Percentiles rank a stretch among this genome's conserved stretches.
Conservation (phyloP, 2,888 invertebrate genomes). For the Ecdyonurus torrentis region DNA sequence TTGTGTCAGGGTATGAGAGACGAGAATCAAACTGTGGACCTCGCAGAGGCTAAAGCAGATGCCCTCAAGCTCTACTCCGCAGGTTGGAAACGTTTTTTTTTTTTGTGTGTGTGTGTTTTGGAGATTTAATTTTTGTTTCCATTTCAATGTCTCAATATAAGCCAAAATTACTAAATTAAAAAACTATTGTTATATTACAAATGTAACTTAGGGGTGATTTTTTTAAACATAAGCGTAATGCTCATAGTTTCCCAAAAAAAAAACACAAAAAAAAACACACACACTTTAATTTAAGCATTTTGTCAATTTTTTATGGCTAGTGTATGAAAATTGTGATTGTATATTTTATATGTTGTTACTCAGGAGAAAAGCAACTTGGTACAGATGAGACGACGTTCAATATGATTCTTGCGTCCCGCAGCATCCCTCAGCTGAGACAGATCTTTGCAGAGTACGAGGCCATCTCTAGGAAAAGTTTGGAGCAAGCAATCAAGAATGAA, state of each 20-base stretch:
- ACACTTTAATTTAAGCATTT: conserved; percentile 7
- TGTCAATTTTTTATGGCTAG: neutral
- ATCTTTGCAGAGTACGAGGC: conserved; percentile 30
- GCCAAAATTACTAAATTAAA: too few relatives aligned
- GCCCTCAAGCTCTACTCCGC: conserved; percentile 25
- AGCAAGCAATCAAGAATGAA: conserved; percentile 25
- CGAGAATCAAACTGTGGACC: conserved; percentile 29
- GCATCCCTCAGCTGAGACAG: conserved; percentile 29
- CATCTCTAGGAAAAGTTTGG: conserved; percentile 25
- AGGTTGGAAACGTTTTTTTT: conserved; percentile 18
- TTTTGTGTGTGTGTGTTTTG: neutral
- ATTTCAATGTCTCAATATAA: too few relatives aligned
- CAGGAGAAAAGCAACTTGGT: conserved; percentile 26
- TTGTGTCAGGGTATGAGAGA: conserved; percentile 43
- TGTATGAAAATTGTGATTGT: neutral
- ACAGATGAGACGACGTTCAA: conserved; percentile 32
- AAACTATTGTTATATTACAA: too few relatives aligned
- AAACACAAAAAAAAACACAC: too few relatives aligned
- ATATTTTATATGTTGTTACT: conserved; percentile 3
- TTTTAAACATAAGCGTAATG: too few relatives aligned
- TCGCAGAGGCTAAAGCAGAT: conserved; percentile 29
- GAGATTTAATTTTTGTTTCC: neutral
- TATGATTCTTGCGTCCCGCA: conserved; percentile 28
- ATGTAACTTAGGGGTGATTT: too few relatives aligned
- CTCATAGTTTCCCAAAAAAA: too few relatives aligned